A percentile compares a stretch with the other conserved stretches of the same genome.
phyloP scores from a whole-genome alignment of 1,140 invertebrate genomes.

The Orchesella cincta region DNA sequence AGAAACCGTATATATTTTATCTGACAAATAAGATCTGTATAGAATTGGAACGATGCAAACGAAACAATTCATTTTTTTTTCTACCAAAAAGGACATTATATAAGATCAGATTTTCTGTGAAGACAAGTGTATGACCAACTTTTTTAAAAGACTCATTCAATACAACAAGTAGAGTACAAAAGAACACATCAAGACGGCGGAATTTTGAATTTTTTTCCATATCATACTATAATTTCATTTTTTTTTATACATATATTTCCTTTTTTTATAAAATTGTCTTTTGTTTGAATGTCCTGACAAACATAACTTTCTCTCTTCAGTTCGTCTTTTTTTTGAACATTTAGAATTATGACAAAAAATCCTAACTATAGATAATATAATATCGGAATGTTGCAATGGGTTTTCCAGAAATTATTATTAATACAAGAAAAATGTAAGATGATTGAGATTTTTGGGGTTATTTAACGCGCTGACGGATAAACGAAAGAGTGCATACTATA shows the following conservation, averaged over 20 bases:
- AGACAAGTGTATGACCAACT: too few species aligned
- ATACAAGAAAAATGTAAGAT: too few species aligned
- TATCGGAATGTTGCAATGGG: conserved; percentile 2
- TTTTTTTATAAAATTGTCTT: conserved; percentile 17
- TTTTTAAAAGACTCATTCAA: conserved; percentile 1
- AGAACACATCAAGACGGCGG: conserved; percentile 21
- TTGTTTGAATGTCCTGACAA: neutral
- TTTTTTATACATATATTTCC: conserved; percentile 3
- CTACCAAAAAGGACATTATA: too few species aligned
- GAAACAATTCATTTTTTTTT: too few species aligned
- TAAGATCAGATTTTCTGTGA: too few species aligned
- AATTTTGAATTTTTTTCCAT: conserved; percentile 2
- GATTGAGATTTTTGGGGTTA: too few species aligned
- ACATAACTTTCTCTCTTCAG: neutral
- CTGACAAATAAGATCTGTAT: too few species aligned
- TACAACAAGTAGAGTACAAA: conserved; percentile 17
- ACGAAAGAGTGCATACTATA: neutral
- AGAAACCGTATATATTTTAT: too few species aligned
- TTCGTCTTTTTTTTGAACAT: neutral
- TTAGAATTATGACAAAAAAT: neutral
- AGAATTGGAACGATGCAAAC: too few species aligned
- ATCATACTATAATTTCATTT: conserved; percentile 11
- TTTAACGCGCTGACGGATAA: too few species aligned
- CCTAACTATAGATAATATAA: neutral
- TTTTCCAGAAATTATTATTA: too few species aligned